These are phyloP conservation scores for Leptobrachium leishanense DNA, from an alignment of 2,113 vertebrate species.

Conservation along the genomic window DNA sequence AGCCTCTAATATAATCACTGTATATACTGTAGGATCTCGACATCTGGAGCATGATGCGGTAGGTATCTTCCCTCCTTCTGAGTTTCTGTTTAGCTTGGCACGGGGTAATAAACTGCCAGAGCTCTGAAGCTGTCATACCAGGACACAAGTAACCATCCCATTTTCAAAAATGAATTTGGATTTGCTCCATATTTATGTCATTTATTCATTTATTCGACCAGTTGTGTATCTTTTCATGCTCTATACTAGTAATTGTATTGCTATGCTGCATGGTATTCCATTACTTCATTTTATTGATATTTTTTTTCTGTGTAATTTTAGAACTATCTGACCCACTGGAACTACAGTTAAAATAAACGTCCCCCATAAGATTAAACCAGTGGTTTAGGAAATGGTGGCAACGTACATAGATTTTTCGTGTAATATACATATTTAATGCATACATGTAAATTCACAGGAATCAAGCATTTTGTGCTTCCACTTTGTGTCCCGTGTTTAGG, in stretches of 20 bases:
- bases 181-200: no score
- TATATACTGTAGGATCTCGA: background rate
- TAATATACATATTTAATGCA: no score
- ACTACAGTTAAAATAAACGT: no score
- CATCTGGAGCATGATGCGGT: background rate
- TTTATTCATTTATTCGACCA: background rate
- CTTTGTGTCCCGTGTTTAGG: no score
- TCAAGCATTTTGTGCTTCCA: no score
- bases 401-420: no score
- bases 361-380: no score
- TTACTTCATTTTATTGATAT: background rate
- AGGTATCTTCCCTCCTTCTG: background rate
- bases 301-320: background rate
- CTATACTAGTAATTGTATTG: background rate
- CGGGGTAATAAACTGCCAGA: constrained; percentile 27
- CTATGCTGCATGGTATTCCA: background rate
- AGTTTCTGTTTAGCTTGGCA: constrained; percentile 35
- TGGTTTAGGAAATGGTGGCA: no score
- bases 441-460: no score
- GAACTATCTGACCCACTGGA: background rate
- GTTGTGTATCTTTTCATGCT: background rate
- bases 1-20: background rate
- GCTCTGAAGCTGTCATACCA: constrained; percentile 34
- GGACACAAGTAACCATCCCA: constrained; percentile 14
- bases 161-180: no score